These are phyloP conservation scores for Acropora yongei DNA, from an alignment of 64 coral and sea anemone genomes.

Conservation along the genomic window DNA sequence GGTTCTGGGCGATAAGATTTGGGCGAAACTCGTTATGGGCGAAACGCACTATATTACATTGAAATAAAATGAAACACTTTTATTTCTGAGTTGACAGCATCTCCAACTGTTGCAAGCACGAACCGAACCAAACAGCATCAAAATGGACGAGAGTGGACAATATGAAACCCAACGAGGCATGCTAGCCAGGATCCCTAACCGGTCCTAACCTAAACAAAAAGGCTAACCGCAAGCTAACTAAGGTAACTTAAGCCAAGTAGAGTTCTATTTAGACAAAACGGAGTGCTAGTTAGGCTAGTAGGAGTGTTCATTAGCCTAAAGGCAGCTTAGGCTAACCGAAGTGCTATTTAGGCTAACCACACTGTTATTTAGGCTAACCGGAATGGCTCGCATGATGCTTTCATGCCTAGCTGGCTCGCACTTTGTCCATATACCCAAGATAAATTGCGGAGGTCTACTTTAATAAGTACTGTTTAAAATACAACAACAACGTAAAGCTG, in stretches of 20 bases:
- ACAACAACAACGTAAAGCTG: neutral
- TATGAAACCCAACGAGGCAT: neutral
- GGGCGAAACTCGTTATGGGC: neutral
- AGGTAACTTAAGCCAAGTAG: neutral
- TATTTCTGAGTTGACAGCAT: constrained; percentile 7
- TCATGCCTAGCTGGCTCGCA: neutral
- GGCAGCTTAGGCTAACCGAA: neutral
- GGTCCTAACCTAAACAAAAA: neutral
- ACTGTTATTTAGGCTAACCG: neutral
- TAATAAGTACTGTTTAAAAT: neutral
- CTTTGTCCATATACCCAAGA: neutral
- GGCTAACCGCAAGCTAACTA: neutral
- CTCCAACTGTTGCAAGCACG: constrained; percentile 13
- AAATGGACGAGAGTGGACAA: constrained; percentile 8
- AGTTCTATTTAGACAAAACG: neutral
- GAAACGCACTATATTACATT: neutral
- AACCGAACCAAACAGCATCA: neutral
- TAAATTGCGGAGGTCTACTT: neutral
- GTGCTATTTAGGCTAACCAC: neutral
- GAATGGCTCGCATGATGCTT: neutral
- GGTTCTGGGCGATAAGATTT: neutral
- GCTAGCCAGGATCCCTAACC: neutral
- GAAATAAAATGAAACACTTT: neutral
- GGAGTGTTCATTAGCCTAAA: neutral
- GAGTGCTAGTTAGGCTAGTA: neutral